Evolutionary conservation across 37 sponge, comb jelly and placozoan species (phyloP).

Genomic region (Chondrosia reniformis): DNA sequence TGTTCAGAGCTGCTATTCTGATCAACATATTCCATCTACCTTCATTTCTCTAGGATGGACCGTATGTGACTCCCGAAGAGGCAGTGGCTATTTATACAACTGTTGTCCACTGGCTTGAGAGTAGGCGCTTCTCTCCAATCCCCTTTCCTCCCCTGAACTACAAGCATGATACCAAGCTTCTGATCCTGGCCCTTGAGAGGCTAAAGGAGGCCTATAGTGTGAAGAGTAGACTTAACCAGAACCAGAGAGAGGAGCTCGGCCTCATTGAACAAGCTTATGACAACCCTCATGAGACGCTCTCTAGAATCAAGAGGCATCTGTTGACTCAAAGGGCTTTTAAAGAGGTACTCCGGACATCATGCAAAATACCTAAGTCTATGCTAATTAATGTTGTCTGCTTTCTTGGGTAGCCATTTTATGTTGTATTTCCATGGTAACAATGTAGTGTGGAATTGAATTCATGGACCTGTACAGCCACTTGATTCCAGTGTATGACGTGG

Average conservation of each 20-base stretch:
- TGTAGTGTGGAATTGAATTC: conserved; percentile 93
- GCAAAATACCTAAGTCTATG: background rate
- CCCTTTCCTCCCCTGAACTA: conserved; percentile 99
- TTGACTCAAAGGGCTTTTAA: conserved; percentile 98
- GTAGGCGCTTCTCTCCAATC: conserved; percentile 96
- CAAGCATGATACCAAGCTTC: conserved; percentile 99
- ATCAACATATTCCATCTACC: background rate
- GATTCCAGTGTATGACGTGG: conserved; percentile 95
- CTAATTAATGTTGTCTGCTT: background rate
- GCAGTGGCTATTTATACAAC: conserved; percentile 99
- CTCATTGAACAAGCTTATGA: conserved; percentile 99
- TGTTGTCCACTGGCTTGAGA: conserved; percentile 99
- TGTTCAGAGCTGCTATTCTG: too few relatives aligned
- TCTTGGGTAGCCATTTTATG: background rate
- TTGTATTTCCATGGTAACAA: too few relatives aligned
- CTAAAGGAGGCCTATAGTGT: conserved; percentile 99
- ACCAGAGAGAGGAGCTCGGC: conserved; percentile 95
- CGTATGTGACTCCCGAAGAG: conserved; percentile 96
- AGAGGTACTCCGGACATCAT: too few relatives aligned
- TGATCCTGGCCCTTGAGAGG: conserved; percentile 95
- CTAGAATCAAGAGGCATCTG: conserved; percentile 94
- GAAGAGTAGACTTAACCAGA: conserved; percentile 96
- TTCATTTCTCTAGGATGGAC: conserved; percentile 68
- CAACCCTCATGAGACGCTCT: conserved; percentile 98
- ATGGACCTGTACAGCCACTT: conserved; percentile 99